Evolutionary conservation across 2,888 invertebrate genomes (phyloP).

Genomic region (Ennomos fuscantarius): DNA sequence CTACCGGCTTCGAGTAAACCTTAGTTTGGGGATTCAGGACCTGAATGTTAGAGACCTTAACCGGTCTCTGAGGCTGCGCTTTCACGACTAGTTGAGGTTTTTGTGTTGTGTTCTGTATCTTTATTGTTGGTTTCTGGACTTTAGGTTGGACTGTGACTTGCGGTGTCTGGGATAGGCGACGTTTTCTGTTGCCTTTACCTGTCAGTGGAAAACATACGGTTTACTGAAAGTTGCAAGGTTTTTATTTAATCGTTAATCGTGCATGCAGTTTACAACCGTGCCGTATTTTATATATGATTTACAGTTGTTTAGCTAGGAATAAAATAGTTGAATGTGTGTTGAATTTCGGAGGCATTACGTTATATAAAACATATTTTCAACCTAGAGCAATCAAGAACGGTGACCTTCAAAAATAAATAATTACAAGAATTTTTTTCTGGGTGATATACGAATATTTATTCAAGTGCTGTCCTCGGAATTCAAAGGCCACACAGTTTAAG

Average conservation of each 20-base stretch:
- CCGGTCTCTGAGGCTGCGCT: slow-evolving; percentile 75
- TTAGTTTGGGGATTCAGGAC: slow-evolving; percentile 73
- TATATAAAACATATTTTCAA: neutral
- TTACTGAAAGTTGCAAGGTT: slow-evolving; percentile 1
- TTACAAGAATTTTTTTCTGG: slow-evolving; percentile 9
- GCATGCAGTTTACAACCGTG: slow-evolving; percentile 8
- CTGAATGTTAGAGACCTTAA: slow-evolving; percentile 77
- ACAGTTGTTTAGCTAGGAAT: neutral
- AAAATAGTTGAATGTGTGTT: neutral
- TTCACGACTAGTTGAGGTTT: slow-evolving; percentile 77
- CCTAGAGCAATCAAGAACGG: slow-evolving; percentile 6
- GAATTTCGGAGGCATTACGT: neutral
- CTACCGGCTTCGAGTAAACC: slow-evolving; percentile 78
- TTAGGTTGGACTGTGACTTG: slow-evolving; percentile 72
- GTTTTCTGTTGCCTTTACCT: slow-evolving; percentile 76
- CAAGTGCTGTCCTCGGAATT: slow-evolving; percentile 40
- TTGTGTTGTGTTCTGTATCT: slow-evolving; percentile 53
- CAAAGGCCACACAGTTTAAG: slow-evolving; percentile 17
- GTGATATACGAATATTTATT: slow-evolving; percentile 36
- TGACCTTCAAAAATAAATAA: slow-evolving; percentile 13
- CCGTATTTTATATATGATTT: neutral
- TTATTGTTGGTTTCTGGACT: slow-evolving; percentile 72
- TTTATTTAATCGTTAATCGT: slow-evolving; percentile 8
- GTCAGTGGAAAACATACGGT: slow-evolving; percentile 38
- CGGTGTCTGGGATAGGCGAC: slow-evolving; percentile 74